Conservation (phyloP, 2,888 invertebrate genomes). For the Phragmatobia fuliginosa region DNA sequence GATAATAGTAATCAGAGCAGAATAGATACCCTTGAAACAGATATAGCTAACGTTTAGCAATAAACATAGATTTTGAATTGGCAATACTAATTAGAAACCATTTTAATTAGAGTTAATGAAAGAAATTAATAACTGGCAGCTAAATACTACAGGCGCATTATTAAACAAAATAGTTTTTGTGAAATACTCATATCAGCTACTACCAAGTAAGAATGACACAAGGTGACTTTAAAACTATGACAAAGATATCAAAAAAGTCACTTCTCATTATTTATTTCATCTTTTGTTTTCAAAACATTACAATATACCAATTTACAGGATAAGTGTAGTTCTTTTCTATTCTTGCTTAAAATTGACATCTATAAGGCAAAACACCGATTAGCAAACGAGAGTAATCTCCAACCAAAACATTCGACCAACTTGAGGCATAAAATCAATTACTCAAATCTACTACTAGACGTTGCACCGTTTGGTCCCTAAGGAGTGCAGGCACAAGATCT, state of each 20-base stretch:
- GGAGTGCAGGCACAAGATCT: conserved; percentile 65
- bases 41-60: neutral
- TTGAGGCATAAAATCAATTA: conserved; percentile 40
- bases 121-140: neutral
- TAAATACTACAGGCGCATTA: too few relatives aligned
- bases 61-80: neutral
- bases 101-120: neutral
- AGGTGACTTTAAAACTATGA: neutral
- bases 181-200: neutral
- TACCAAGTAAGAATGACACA: neutral
- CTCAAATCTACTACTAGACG: conserved; percentile 45
- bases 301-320: neutral
- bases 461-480: conserved; percentile 57
- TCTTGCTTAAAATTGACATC: neutral
- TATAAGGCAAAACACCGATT: neutral
- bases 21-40: neutral
- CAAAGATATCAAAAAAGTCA: neutral
- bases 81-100: neutral
- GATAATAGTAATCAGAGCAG: neutral
- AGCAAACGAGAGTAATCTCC: neutral
- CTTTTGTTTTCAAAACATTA: neutral
- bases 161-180: neutral
- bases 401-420: neutral
- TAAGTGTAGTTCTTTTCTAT: neutral
- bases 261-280: neutral